These are phyloP conservation scores for Balaeniceps rex DNA, from an alignment of 2,113 vertebrate genomes.

Conservation along the genomic window DNA sequence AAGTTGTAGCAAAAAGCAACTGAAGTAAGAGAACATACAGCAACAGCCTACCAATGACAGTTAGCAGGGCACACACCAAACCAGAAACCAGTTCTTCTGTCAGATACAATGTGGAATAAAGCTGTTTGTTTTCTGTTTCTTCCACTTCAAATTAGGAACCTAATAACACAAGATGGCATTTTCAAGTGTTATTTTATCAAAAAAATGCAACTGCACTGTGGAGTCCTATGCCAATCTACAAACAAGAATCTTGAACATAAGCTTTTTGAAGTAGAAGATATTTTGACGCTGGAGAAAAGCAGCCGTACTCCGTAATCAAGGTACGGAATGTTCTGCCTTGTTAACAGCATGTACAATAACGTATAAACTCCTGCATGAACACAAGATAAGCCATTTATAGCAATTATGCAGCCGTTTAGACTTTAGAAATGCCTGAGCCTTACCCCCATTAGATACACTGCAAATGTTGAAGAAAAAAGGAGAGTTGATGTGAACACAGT, in stretches of 20 bases:
- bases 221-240: not conserved
- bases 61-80: not conserved
- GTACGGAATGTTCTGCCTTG: not conserved
- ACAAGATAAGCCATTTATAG: not conserved
- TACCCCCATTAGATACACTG: not conserved
- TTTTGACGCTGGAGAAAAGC: not conserved
- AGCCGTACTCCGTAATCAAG: not conserved
- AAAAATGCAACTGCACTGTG: not conserved
- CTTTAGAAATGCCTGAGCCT: not conserved
- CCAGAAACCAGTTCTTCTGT: not conserved
- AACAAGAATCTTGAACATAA: not conserved
- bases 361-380: not conserved
- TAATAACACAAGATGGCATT: not conserved
- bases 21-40: not conserved
- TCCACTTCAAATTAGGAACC: not conserved
- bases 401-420: not conserved
- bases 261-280: not conserved
- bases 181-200: not conserved
- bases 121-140: not conserved
- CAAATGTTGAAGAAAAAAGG: not conserved
- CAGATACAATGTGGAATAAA: not conserved
- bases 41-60: not conserved
- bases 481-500: not conserved
- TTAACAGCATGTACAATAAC: accelerated
- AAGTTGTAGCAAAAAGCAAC: not conserved